Conservation (phyloP, 2,797 vertebrate genomes). For the Hypotaenidia okinawae region DNA sequence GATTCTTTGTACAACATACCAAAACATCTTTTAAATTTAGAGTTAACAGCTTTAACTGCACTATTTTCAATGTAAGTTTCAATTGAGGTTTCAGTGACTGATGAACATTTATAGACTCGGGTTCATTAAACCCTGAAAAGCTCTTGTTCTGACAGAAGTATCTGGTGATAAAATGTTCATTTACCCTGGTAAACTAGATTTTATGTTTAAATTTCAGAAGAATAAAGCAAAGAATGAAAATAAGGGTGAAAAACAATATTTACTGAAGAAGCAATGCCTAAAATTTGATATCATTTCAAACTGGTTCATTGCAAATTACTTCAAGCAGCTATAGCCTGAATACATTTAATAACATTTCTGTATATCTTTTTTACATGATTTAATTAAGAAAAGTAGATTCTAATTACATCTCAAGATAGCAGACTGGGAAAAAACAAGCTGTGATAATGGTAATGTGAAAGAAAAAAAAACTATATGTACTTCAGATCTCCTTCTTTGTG, state of each 20-base stretch:
- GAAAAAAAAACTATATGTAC: neutral
- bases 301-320: neutral
- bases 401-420: neutral
- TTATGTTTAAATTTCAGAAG: neutral
- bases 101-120: neutral
- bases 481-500: neutral
- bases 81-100: neutral
- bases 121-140: neutral
- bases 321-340: neutral
- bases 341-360: neutral
- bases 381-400: neutral
- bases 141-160: neutral
- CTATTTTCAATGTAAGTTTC: neutral
- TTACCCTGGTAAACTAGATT: neutral
- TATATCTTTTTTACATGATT: neutral
- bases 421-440: neutral
- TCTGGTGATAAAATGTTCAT: neutral
- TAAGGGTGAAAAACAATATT: neutral
- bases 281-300: neutral
- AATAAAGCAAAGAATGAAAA: neutral
- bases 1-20: neutral
- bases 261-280: neutral
- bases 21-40: neutral
- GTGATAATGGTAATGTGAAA: neutral
- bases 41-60: neutral